phyloP scores from a whole-genome alignment of 2,797 vertebrate species.

The Rhyacichthys aspro region DNA sequence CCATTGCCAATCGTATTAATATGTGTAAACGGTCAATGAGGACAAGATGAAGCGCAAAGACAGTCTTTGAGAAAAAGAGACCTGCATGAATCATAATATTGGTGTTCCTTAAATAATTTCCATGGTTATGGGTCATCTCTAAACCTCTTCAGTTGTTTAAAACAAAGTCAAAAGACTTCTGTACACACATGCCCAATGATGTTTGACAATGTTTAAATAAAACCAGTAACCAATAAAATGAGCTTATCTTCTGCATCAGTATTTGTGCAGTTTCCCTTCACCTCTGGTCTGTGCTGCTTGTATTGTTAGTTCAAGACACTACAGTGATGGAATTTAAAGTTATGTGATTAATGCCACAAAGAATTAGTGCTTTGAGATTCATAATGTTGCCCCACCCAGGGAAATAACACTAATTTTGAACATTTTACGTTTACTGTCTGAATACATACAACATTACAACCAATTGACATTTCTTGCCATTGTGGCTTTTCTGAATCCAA shows the following conservation, averaged over 20 bases:
- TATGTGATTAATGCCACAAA: not conserved
- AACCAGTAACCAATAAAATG: not conserved
- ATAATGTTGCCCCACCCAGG: conserved; percentile 10
- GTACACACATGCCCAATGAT: conserved; percentile 66
- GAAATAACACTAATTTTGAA: conserved; percentile 22
- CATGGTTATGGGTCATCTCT: conserved; percentile 37
- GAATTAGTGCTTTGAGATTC: conserved; percentile 6
- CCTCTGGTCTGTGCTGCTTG: conserved; percentile 11
- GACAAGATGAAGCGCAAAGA: conserved; percentile 37
- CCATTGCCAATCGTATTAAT: not conserved
- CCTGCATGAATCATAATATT: conserved; percentile 54
- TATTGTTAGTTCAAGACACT: not conserved
- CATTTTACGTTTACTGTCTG: conserved; percentile 17
- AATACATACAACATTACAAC: not conserved
- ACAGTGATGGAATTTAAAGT: no score
- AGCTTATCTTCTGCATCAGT: conserved; percentile 12
- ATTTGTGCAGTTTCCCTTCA: conserved; percentile 23
- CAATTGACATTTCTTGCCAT: not conserved
- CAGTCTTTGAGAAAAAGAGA: conserved; percentile 30
- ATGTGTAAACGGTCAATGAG: conserved; percentile 23
- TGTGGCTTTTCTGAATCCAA: conserved; percentile 28
- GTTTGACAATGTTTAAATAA: conserved; percentile 7
- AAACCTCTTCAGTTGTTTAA: conserved; percentile 74
- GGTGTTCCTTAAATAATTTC: conserved; percentile 5
- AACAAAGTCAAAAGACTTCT: conserved; percentile 75